Evolutionary conservation across 2,113 vertebrate genomes (phyloP).

Genomic region (Lophochroa leadbeateri): DNA sequence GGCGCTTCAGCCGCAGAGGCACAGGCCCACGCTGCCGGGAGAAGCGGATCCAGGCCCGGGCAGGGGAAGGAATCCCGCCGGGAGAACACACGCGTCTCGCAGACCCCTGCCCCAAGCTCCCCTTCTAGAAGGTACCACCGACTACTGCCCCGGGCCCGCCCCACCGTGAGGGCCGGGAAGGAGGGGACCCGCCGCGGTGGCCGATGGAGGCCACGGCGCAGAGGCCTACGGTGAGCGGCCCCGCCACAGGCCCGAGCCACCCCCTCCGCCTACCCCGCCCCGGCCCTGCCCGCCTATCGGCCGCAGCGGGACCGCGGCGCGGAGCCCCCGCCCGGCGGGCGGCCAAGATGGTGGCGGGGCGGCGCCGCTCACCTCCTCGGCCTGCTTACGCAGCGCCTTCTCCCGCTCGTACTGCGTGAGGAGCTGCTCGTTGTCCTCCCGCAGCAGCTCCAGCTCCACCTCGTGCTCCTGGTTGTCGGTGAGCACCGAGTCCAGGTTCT

Average conservation of each 20-base stretch:
- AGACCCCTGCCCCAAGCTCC: background rate
- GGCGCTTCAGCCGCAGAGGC: background rate
- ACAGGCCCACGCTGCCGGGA: background rate
- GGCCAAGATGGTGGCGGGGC: background rate
- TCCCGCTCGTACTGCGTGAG: constrained; percentile 96
- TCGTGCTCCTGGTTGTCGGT: constrained; percentile 97
- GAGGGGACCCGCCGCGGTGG: background rate
- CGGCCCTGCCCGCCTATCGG: background rate
- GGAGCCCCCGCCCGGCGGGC: background rate
- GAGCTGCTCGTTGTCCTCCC: constrained; percentile 97
- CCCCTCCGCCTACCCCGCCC: background rate
- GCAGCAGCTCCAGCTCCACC: constrained; percentile 94
- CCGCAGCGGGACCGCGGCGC: constrained; percentile 72
- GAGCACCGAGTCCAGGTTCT: constrained; percentile 94
- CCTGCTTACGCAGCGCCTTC: constrained; percentile 92
- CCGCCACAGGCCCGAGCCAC: background rate
- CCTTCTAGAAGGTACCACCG: background rate
- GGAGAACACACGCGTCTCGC: background rate
- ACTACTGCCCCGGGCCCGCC: background rate
- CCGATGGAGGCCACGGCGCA: background rate
- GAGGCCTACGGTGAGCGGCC: background rate
- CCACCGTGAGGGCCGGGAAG: background rate
- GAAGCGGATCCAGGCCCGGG: too few species aligned
- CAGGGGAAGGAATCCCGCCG: too few species aligned
- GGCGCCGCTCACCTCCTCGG: constrained; percentile 89